Conservation (phyloP, 2,113 vertebrate species). For the Okapia johnstoni region DNA sequence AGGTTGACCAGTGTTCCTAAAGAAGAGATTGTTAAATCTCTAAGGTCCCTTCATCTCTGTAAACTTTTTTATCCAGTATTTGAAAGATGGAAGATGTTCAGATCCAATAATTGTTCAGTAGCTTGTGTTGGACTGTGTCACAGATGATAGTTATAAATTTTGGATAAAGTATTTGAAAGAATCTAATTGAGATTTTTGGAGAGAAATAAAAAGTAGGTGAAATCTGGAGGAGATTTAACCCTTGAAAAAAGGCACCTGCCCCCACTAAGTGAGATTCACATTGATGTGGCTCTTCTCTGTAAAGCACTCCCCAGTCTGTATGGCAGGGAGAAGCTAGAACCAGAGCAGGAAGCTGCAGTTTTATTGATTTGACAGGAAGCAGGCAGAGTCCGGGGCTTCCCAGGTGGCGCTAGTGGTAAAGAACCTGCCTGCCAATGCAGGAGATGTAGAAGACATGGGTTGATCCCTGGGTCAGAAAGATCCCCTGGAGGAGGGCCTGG, state of each 20-base stretch:
- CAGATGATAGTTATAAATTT: background rate
- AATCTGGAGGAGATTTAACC: background rate
- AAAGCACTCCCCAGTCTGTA: background rate
- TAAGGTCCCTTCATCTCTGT: background rate
- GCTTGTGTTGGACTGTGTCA: background rate
- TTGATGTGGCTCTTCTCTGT: background rate
- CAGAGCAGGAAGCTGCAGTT: background rate
- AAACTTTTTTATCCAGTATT: background rate
- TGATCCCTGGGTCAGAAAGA: background rate
- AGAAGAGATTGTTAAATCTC: background rate
- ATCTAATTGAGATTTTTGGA: background rate
- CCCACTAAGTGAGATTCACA: background rate
- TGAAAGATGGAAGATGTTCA: background rate
- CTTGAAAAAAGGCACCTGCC: background rate
- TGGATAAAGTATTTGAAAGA: background rate
- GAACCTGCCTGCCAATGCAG: background rate
- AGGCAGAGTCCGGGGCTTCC: background rate
- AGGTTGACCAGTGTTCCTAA: background rate
- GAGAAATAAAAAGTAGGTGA: background rate
- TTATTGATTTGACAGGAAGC: background rate
- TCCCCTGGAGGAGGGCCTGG: background rate
- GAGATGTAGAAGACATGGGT: background rate
- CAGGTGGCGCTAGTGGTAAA: background rate
- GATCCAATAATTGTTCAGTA: background rate
- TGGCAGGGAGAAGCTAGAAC: background rate